Evolutionary conservation across 2,797 vertebrate species (phyloP).

Genomic region (Phoeniculus purpureus): DNA sequence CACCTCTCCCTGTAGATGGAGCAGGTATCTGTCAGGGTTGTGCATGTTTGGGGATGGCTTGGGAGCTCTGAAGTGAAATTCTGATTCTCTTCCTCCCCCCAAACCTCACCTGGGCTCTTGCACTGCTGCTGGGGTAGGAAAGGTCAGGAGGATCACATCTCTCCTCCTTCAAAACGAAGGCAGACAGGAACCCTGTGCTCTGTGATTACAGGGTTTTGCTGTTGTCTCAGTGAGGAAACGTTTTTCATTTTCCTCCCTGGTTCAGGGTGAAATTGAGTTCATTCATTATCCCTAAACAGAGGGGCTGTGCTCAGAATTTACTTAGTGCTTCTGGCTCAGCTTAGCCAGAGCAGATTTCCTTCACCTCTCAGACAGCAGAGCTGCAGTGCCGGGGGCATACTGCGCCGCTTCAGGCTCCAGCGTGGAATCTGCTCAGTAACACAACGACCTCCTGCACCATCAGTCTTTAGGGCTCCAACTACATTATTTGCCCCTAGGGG

Average conservation of each 20-base stretch:
- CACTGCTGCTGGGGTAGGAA: not conserved
- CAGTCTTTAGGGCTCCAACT: not conserved
- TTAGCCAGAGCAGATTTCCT: not conserved
- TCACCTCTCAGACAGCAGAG: not conserved
- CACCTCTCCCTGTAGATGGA: not conserved
- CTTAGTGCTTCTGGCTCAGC: not conserved
- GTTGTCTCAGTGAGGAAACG: not conserved
- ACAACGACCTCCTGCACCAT: not conserved
- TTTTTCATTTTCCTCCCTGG: not conserved
- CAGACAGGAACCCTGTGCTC: not conserved
- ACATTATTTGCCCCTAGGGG: not conserved
- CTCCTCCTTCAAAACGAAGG: not conserved
- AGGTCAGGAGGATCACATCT: not conserved
- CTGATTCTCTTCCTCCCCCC: not conserved
- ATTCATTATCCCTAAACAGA: not conserved
- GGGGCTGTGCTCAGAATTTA: not conserved
- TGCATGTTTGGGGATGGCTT: not conserved
- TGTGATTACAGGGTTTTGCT: not conserved
- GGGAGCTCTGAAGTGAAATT: not conserved
- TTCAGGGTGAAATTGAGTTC: not conserved
- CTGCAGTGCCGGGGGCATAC: not conserved
- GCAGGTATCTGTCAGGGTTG: fast-evolving
- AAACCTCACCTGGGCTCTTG: not conserved
- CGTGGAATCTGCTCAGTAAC: not conserved
- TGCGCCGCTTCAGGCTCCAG: fast-evolving